Base-by-base conservation (phyloP, 2,797 vertebrate genomes). In the Triplophysa yarkandensis region DNA sequence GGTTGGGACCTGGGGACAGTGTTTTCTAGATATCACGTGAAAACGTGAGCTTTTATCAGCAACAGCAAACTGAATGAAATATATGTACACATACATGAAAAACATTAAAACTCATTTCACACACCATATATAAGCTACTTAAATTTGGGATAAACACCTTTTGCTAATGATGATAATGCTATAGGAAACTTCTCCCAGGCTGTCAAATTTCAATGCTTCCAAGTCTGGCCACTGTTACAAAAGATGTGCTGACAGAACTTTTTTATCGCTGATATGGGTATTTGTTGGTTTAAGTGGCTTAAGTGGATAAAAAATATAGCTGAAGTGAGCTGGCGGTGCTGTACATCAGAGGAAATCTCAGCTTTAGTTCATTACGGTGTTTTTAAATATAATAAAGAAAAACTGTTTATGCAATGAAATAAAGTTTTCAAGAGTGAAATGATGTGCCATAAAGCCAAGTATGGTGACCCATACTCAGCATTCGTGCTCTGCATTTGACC, bases 401-500 rank as follows among this genome's bases (percentile, higher is more conserved):
- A n/a, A n/a, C n/a, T 50, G 46, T 21, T 48, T n/a, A 46, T 46
- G n/a, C 43, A 44, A 5, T 39, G 43, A n/a, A 48, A 50, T 10
- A 21, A 48, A 48, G 7, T 10, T 5, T 55, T 84, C 74, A 78
- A 52, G 46, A 83, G 86, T n/a, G n/a, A n/a, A n/a, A n/a, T n/a
- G n/a, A n/a, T n/a, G n/a, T n/a, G n/a, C n/a, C n/a, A n/a, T n/a
- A n/a, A n/a, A n/a, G n/a, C n/a, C n/a, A n/a, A n/a, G n/a, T n/a
- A n/a, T n/a, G n/a, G n/a, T n/a, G n/a, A n/a, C n/a, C n/a, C n/a
- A n/a, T n/a, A n/a, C n/a, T n/a, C n/a, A n/a, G n/a, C n/a, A n/a
- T n/a, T n/a, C n/a, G n/a, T n/a, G n/a, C n/a, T n/a, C n/a, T n/a
- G n/a, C n/a, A n/a, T n/a, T n/a, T n/a, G n/a, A n/a, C n/a, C n/a